Conservation (phyloP, 2,113 vertebrate genomes). For the Thalassoma bifasciatum region DNA sequence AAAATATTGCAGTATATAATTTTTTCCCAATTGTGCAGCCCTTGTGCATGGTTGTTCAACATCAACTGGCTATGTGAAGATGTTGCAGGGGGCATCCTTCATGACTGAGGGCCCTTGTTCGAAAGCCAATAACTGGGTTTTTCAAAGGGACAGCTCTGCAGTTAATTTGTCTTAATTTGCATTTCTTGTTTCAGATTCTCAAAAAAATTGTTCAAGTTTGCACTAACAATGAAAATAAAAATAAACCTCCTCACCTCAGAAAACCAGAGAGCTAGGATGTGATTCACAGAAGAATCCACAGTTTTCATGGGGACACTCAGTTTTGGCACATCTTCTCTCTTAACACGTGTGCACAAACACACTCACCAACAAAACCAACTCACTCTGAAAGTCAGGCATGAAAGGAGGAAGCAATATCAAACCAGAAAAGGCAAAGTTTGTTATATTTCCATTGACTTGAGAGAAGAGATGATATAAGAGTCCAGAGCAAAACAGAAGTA, state of each 20-base stretch:
- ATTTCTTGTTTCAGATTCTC: no score
- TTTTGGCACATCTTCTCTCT: not conserved
- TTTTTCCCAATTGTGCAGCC: no score
- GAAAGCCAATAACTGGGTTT: no score
- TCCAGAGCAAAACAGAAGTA: constrained; percentile 15
- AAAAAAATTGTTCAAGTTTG: no score
- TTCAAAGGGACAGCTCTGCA: no score
- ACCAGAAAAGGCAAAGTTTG: constrained; percentile 17
- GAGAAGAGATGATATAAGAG: constrained; percentile 27
- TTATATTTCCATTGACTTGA: constrained; percentile 40
- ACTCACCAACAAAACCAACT: constrained; percentile 27
- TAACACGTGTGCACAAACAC: not conserved
- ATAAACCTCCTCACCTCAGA: not conserved
- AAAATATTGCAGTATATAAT: no score
- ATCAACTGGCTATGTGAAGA: no score
- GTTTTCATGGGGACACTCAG: not conserved
- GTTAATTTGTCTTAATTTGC: no score
- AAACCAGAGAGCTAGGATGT: not conserved
- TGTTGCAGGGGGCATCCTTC: no score
- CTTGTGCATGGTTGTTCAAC: no score
- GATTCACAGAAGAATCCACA: not conserved
- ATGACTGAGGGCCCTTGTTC: no score
- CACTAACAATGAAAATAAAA: not conserved
- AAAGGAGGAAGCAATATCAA: constrained; percentile 49
- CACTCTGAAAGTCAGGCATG: constrained; percentile 48